Evolutionary conservation across 2,888 invertebrate genomes (phyloP), one percentile per base, ranked within the genome.

Genomic region (Colostygia pectinataria): DNA sequence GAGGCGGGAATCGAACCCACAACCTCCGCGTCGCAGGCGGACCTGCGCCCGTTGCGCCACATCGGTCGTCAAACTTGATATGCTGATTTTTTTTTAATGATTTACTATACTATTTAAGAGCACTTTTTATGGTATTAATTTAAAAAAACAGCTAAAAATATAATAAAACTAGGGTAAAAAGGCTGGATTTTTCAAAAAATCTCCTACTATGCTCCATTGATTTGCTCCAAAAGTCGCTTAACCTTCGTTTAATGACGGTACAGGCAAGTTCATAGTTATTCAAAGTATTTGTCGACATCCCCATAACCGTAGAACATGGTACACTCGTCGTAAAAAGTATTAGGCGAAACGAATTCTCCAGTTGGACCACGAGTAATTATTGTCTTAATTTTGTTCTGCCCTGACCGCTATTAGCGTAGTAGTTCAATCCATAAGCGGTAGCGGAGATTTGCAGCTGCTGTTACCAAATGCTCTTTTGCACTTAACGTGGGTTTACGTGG

Each of bases 351-450:
- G 80, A 80, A 83, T 77, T 79, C 72, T 74, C 62, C 53, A 39
- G 39, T 37, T 38, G 46, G 61, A 74, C 78, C 83, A 76, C 80
- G 79, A 76, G 79, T 82, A 80, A 84, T 89, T 87, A 87, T 88
- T 84, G 88, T 89, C 88, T 89, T 87, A 84, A 88, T 89, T 87
- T 81, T 77, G 74, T 71, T 73, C 76, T 72, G 70, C 69, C 65
- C 77, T 83, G 84, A 86, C 88, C 87, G 83, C 84, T 68, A 78
- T 82, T 81, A 79, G 65, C 60, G 59, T 53, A n/a, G 5, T 46
- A 61, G 65, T 33, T 6, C 39, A 50, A 53, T 39, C 28, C 41
- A 69, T 14, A 48, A 61, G 79, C 62, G 66, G 40, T 1, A 72
- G 84, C 85, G 83, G 50, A 20, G n/a, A n/a, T n/a, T n/a, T n/a